Conservation (phyloP, 92 coral and sea anemone genomes). For the Porites rus region DNA sequence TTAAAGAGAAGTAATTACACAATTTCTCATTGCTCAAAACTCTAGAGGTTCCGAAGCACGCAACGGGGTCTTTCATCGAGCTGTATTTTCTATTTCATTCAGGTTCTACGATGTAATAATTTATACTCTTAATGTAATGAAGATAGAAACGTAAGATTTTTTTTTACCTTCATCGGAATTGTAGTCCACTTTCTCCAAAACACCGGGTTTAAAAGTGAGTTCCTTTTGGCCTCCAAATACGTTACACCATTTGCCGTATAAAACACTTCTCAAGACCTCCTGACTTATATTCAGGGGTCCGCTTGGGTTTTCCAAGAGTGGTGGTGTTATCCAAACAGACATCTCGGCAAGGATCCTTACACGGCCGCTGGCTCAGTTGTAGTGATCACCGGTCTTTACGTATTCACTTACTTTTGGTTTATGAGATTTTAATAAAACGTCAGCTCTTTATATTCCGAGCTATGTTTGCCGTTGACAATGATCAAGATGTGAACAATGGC, state of each 20-base stretch:
- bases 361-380: slow-evolving; percentile 20
- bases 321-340: slow-evolving; percentile 46
- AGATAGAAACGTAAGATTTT: background rate
- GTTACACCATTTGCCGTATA: slow-evolving; percentile 99
- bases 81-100: slow-evolving; percentile 20
- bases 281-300: slow-evolving; percentile 91
- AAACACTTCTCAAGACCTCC: slow-evolving; percentile 95
- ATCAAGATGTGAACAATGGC: slow-evolving; percentile 94
- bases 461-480: slow-evolving; percentile 91
- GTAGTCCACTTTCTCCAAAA: slow-evolving; percentile 92
- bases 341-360: slow-evolving; percentile 27
- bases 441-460: slow-evolving; percentile 79
- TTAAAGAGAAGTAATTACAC: slow-evolving; percentile 47
- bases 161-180: slow-evolving; percentile 91
- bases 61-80: slow-evolving; percentile 1
- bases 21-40: slow-evolving; percentile 44
- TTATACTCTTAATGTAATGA: slow-evolving; percentile 12
- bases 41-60: slow-evolving; percentile 17
- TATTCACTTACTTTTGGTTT: slow-evolving; percentile 70
- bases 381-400: slow-evolving; percentile 56
- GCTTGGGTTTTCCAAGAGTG: slow-evolving; percentile 53
- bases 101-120: background rate
- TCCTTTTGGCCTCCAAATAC: slow-evolving; percentile 98
- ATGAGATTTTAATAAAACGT: slow-evolving; percentile 81
- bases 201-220: slow-evolving; percentile 91